phyloP scores from a whole-genome alignment of 2,888 invertebrate genomes.

The Hirtodrosophila histrioides region DNA sequence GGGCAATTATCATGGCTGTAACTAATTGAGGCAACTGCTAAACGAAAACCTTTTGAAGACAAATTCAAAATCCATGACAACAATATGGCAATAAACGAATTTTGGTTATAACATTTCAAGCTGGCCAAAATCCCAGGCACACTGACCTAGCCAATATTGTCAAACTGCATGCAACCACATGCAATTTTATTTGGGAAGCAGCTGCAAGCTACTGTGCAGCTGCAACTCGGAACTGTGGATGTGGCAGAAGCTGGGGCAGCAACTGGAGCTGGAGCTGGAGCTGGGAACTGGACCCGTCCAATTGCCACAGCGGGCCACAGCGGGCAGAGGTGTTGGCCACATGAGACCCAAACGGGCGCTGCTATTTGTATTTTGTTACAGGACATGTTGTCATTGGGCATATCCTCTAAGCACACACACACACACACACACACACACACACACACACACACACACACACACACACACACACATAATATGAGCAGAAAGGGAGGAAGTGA shows the following conservation, averaged over 20 bases:
- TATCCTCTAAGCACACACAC: conserved; percentile 45
- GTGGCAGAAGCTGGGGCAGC: conserved; percentile 7
- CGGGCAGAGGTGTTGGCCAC: conserved; percentile 53
- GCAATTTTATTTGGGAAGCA: conserved; percentile 59
- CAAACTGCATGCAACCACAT: conserved; percentile 68
- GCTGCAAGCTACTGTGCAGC: conserved; percentile 34
- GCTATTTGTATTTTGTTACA: conserved; percentile 69
- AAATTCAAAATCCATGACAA: conserved; percentile 56
- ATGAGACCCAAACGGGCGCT: conserved; percentile 40
- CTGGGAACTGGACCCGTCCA: conserved; percentile 18
- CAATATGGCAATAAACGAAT: conserved; percentile 70
- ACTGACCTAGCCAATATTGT: conserved; percentile 24
- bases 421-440: neutral
- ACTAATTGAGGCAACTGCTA: conserved; percentile 31
- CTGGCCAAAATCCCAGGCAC: conserved; percentile 21
- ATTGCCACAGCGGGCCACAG: conserved; percentile 7
- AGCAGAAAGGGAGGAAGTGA: neutral
- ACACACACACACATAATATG: neutral
- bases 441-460: no score
- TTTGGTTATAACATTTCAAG: conserved; percentile 55
- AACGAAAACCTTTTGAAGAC: conserved; percentile 38
- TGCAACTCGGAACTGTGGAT: neutral
- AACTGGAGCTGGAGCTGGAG: conserved; percentile 6
- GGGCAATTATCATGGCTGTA: conserved; percentile 13
- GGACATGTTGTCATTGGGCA: conserved; percentile 68